Base-by-base conservation (phyloP, 2,113 vertebrate genomes). In the Taurulus bubalis region DNA sequence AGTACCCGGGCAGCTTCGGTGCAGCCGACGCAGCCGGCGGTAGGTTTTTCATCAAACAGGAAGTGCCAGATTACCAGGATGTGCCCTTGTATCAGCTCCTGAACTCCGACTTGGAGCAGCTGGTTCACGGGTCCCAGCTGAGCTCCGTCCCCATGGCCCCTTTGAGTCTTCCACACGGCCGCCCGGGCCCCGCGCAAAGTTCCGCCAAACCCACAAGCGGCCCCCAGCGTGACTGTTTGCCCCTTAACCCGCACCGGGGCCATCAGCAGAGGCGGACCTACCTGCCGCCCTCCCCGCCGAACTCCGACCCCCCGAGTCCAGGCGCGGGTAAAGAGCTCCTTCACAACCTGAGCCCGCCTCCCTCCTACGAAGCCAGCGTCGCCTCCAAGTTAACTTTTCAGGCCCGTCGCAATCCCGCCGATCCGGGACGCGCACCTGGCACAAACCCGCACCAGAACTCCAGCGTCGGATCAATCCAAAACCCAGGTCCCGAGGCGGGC, bases 251-350 rank as follows among this genome's bases (percentile, higher is more conserved):
- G 34, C 96, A 95, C 79, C 93, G 95, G 47, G 91, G 95, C 58
- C 85, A 76, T 20, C 92, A 91, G 68, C 96, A 96, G 38, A 96
- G 96, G 74, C 94, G 95, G 20, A 94, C 95, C 68, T 98, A 97
- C 80, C 95, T 98, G 63, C 98, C 98, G 45, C 97, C 97, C 0
- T 99, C 98, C 0, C 98, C 98, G 3, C 98, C 98, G 14, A 98
- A 95, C 88, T 98, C 97, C 3, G 97, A 99, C 86, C 97, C 98
- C 40, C 95, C 97, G 28, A 99, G 98, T 90, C 98, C 98, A 8
- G 97, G 97, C 82, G 94, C 96, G 77, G 95, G 96, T 89, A 97
- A 96, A 89, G 97, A 96, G 88, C 95, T 98, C 86, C 91, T 97
- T 24, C 97, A 97, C 85, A 98, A 97, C 89, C 91, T 98, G 83